Percentiles rank a stretch among this genome's conserved stretches.
These are phyloP conservation scores for Ornithorhynchus anatinus DNA, from an alignment of 2,113 vertebrate species.

Conservation along the genomic window DNA sequence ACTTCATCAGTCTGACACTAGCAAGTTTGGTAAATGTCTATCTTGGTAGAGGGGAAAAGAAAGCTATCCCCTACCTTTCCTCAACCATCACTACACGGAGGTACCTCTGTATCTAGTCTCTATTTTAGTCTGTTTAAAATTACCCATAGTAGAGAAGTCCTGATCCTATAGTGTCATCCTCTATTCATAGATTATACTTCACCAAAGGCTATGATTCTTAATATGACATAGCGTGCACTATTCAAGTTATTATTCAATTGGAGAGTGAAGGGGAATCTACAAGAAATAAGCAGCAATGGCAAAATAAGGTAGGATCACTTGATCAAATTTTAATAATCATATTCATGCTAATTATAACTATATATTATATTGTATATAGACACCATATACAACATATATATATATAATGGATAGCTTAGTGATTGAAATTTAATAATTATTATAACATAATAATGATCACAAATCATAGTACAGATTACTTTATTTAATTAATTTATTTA, in stretches of 20 bases:
- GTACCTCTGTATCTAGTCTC: not conserved
- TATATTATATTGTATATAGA: constrained; percentile 23
- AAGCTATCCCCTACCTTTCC: too few relatives aligned
- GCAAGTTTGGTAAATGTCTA: too few relatives aligned
- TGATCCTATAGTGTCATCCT: not conserved
- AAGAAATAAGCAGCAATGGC: constrained; percentile 5
- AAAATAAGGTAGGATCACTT: constrained; percentile 17
- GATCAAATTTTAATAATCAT: constrained; percentile 1
- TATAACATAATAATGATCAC: not conserved
- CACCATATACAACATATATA: constrained; percentile 7
- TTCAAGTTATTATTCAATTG: not conserved
- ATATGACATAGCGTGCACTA: constrained; percentile 14
- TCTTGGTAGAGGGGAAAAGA: too few relatives aligned
- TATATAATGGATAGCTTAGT: not conserved
- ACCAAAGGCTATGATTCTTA: constrained; percentile 26
- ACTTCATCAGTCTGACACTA: too few relatives aligned
- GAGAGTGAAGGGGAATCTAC: not conserved
- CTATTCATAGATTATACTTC: not conserved
- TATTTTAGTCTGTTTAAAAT: not conserved
- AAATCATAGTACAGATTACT: too few relatives aligned
- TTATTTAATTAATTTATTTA: too few relatives aligned
- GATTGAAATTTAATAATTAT: not conserved
- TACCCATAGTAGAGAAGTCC: too few relatives aligned
- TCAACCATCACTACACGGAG: too few relatives aligned
- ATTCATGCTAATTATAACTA: not conserved